A percentile compares a stretch with the other conserved stretches of the same genome.
phyloP scores from a whole-genome alignment of 2,888 invertebrate genomes.

The Petrophora chlorosata region DNA sequence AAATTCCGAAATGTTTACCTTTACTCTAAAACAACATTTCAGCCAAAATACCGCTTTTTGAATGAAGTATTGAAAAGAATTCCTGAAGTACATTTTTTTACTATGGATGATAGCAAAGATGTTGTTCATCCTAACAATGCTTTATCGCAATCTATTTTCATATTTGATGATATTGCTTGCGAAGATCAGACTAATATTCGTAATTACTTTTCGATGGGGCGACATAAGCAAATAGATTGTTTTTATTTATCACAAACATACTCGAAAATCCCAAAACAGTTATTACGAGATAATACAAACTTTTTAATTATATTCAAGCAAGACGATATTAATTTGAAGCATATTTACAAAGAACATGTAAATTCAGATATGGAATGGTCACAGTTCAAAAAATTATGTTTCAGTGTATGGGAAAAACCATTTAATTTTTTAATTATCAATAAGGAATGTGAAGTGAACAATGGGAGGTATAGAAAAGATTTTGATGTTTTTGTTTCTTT shows the following conservation, averaged over 20 bases:
- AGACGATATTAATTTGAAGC: constrained; percentile 41
- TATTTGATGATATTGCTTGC: constrained; percentile 32
- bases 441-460: constrained; percentile 15
- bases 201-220: constrained; percentile 20
- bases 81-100: constrained; percentile 4
- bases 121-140: constrained; percentile 27
- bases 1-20: constrained; percentile 25
- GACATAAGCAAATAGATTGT: constrained; percentile 32
- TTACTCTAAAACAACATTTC: constrained; percentile 24
- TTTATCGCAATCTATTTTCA: constrained; percentile 18
- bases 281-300: constrained; percentile 28
- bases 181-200: constrained; percentile 27
- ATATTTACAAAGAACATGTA: constrained; percentile 44
- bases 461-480: constrained; percentile 21
- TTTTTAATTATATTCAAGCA: constrained; percentile 41
- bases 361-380: constrained; percentile 36
- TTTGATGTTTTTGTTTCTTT: constrained; percentile 20
- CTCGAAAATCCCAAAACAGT: constrained; percentile 42
- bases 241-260: constrained; percentile 43
- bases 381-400: constrained; percentile 29
- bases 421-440: constrained; percentile 15
- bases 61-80: constrained; percentile 5
- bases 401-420: not conserved
- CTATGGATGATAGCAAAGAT: constrained; percentile 3
- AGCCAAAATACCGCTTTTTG: constrained; percentile 18